Conservation (phyloP, 2,797 vertebrate species). For the Hemitrygon akajei region DNA sequence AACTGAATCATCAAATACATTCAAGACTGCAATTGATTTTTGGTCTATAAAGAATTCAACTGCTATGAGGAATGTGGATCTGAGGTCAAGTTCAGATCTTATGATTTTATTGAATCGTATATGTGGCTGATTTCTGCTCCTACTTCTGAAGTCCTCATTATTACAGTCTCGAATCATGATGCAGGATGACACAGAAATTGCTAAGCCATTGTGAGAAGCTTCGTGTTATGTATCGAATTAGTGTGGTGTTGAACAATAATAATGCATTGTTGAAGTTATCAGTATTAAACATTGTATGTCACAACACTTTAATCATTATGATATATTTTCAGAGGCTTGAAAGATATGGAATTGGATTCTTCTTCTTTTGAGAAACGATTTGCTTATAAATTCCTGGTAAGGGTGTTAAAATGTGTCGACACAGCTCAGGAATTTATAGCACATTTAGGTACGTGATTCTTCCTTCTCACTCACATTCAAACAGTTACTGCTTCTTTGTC, state of each 20-base stretch:
- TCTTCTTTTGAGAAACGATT: slow-evolving; percentile 97
- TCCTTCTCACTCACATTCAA: not conserved
- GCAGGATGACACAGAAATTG: not conserved
- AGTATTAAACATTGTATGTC: not conserved
- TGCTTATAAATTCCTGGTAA: slow-evolving; percentile 92
- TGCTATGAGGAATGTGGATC: too few relatives aligned
- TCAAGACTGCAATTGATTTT: too few relatives aligned
- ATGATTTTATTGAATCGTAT: too few relatives aligned
- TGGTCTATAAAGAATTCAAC: too few relatives aligned
- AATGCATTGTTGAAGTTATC: not conserved
- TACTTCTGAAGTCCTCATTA: too few relatives aligned
- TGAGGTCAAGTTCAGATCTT: too few relatives aligned
- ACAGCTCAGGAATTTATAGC: slow-evolving; percentile 94
- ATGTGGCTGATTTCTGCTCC: too few relatives aligned
- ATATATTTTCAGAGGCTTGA: slow-evolving; percentile 66
- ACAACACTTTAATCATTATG: not conserved
- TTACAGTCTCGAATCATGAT: not conserved
- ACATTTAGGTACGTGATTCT: slow-evolving; percentile 77
- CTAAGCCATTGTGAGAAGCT: too few relatives aligned
- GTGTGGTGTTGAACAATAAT: not conserved
- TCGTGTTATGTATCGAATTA: too few relatives aligned
- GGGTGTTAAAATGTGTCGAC: slow-evolving; percentile 92
- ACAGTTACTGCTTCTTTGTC: not conserved
- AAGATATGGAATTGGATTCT: slow-evolving; percentile 83
- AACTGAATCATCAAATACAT: too few relatives aligned